Percentiles rank a stretch among this genome's conserved stretches.
These are phyloP conservation scores for Drepanosiphum platanoidis DNA, from an alignment of 2,888 invertebrate species.

Conservation along the genomic window DNA sequence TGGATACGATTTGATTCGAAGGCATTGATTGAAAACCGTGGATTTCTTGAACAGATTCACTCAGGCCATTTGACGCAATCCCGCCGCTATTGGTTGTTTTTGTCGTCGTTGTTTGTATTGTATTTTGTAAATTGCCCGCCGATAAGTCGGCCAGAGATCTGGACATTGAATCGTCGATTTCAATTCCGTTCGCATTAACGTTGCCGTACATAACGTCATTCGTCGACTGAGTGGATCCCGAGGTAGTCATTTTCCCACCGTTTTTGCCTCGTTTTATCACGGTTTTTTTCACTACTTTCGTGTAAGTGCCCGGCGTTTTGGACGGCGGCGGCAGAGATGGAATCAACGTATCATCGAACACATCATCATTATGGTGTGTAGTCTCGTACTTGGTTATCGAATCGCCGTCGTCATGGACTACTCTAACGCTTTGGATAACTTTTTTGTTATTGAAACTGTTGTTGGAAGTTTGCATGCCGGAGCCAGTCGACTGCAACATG, in stretches of 20 bases:
- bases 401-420: conserved; percentile 1
- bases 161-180: neutral
- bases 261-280: conserved; percentile 2
- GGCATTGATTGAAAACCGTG: neutral
- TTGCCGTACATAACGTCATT: neutral
- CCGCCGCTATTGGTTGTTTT: neutral
- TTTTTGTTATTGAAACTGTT: neutral
- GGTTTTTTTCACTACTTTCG: conserved; percentile 2
- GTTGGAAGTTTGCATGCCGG: neutral
- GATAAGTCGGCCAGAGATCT: neutral
- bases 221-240: neutral
- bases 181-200: neutral
- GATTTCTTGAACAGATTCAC: neutral
- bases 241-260: neutral
- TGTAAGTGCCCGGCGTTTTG: neutral
- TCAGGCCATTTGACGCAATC: no score
- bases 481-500: neutral
- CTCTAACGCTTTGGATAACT: neutral
- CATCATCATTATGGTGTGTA: neutral
- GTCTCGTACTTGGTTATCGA: neutral
- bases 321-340: neutral
- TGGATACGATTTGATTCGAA: neutral
- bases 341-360: neutral
- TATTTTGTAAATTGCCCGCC: neutral
- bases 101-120: neutral